Conservation (phyloP, 2,888 invertebrate genomes). For the Stomorhina lunata region DNA sequence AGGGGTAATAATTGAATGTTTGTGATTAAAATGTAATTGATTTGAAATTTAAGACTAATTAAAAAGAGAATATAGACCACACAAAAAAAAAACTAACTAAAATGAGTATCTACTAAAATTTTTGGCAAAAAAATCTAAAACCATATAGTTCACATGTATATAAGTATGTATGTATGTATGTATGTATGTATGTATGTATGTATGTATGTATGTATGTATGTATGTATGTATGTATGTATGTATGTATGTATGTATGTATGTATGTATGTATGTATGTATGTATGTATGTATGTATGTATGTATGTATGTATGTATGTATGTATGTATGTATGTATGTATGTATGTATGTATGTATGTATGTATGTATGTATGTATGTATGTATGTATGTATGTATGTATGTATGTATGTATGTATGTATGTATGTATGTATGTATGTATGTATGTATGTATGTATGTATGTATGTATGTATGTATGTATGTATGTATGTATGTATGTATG, state of each 20-base stretch:
- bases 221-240: background rate
- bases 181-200: background rate
- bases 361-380: background rate
- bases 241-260: background rate
- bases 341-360: too few species aligned
- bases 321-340: background rate
- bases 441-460: background rate
- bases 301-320: background rate
- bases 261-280: too few species aligned
- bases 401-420: too few species aligned
- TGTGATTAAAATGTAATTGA: too few species aligned
- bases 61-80: background rate
- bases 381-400: background rate
- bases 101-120: background rate
- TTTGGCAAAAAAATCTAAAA: background rate
- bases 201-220: too few species aligned
- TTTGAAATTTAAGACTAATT: too few species aligned
- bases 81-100: background rate
- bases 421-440: too few species aligned
- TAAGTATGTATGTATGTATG: background rate
- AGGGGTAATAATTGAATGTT: too few species aligned
- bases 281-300: too few species aligned
- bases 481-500: too few species aligned
- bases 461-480: too few species aligned
- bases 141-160: too few species aligned